Evolutionary conservation across 2,113 vertebrate genomes (phyloP), one percentile per base, ranked within the genome.

Genomic region (Carlito syrichta): DNA sequence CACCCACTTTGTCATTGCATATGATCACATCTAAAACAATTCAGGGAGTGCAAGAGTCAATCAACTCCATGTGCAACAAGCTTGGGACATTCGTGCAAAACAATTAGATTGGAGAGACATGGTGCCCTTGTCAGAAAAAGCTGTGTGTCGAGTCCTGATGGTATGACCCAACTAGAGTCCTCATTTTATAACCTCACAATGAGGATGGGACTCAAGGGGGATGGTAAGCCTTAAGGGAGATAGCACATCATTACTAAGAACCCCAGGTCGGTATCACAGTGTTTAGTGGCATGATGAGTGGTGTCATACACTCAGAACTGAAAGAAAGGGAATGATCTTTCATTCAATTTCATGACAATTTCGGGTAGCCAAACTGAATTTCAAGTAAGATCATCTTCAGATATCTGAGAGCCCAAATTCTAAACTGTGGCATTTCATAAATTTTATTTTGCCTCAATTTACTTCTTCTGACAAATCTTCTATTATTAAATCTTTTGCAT

Each of bases 1-100:
- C 48, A 40, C 58, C 52, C 86, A 82, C 62, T 96, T 56, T 92
- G 82, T 93, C 91, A 95, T 5, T 87, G 93, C 73, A 56, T 16
- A 27, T 30, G 82, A 86, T 95, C 84, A 12, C 17, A 84, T 82
- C 63, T 60, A 23, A 58, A 96, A 89, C 84, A 17, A 54, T 71
- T 56, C 54, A 52, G 86, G 32, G 52, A 76, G 30, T 5, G 0
- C 16, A 60, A 83, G 50, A 48, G 32, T 54, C 48, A 50, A 77
- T 83, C 74, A n/a, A 45, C 63, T 69, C 30, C 25, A 62, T 2
- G 3, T 1, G 7, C 73, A 86, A 89, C 56, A 48, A 74, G 60
- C 78, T 32, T 48, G 71, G 50, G 68, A 63, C 0, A 3, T 54
- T 38, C 0, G 2, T 58, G 68, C 27, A 68, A 30, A 82, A 60